A percentile compares a stretch with the other conserved stretches of the same genome.
phyloP scores from a whole-genome alignment of 1,140 invertebrate species.

The Drosophila lacertosa region DNA sequence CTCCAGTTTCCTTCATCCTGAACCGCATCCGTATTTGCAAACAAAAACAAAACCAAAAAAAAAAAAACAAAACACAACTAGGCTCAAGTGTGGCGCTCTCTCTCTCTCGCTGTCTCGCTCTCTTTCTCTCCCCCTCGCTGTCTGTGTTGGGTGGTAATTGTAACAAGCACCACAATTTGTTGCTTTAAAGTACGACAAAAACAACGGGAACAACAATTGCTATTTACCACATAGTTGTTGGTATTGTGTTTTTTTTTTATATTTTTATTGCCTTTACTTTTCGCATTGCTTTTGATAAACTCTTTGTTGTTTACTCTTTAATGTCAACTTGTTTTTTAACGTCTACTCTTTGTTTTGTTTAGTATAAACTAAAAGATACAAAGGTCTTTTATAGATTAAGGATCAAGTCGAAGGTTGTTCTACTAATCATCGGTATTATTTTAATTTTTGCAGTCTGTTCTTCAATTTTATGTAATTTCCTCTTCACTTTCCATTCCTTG shows the following conservation, averaged over 20 bases:
- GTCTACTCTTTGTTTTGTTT: neutral
- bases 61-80: neutral
- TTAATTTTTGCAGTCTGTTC: too few relatives aligned
- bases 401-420: too few relatives aligned
- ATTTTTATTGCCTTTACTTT: neutral
- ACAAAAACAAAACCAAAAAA: neutral
- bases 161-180: slow-evolving; percentile 77
- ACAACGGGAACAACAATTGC: slow-evolving; percentile 47
- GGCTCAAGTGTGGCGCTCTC: slow-evolving; percentile 20
- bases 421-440: too few relatives aligned
- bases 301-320: neutral
- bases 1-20: slow-evolving; percentile 60
- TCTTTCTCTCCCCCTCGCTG: neutral
- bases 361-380: too few relatives aligned
- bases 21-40: slow-evolving; percentile 6
- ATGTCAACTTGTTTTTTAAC: neutral
- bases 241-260: too few relatives aligned
- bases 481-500: too few relatives aligned
- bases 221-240: slow-evolving; percentile 66
- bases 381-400: too few relatives aligned
- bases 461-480: too few relatives aligned
- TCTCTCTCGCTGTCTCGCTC: too few relatives aligned
- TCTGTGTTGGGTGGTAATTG: slow-evolving; percentile 45
- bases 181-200: slow-evolving; percentile 48
- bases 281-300: slow-evolving; percentile 4